These are phyloP conservation scores for Rafetus swinhoei DNA, from an alignment of 2,113 vertebrate genomes.

Conservation along the genomic window DNA sequence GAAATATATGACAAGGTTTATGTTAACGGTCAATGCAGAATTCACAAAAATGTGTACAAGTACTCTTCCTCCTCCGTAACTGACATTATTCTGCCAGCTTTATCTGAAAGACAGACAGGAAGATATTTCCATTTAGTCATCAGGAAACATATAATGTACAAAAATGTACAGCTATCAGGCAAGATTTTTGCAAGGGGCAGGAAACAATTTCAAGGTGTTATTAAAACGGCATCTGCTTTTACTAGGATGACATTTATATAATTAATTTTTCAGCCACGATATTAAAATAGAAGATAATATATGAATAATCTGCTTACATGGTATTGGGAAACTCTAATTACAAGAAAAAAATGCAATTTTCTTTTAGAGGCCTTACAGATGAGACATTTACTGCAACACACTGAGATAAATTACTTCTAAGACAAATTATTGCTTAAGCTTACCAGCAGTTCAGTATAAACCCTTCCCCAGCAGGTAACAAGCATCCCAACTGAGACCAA, in stretches of 20 bases:
- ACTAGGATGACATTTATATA: background rate
- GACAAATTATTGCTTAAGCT: background rate
- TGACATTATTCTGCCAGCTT: background rate
- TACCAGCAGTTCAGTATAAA: constrained; percentile 14
- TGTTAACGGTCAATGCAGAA: background rate
- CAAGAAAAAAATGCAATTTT: background rate
- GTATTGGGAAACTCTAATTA: background rate
- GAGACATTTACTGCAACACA: constrained; percentile 1
- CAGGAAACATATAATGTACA: background rate
- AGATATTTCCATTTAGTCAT: background rate
- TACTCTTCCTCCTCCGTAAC: background rate
- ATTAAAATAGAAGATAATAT: background rate
- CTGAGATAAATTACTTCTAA: constrained; percentile 7
- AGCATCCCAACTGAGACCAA: background rate
- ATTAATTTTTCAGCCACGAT: background rate
- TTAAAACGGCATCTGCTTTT: background rate
- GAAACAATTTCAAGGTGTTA: constrained; percentile 27
- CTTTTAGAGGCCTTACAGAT: background rate
- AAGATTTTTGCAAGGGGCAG: background rate
- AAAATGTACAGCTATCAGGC: constrained; percentile 21
- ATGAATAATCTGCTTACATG: background rate
- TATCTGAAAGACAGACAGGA: background rate
- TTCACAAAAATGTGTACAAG: background rate
- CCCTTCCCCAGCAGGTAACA: background rate
- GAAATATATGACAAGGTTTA: background rate